These are phyloP conservation scores for Phania funesta DNA, from an alignment of 2,888 invertebrate species.

Conservation along the genomic window DNA sequence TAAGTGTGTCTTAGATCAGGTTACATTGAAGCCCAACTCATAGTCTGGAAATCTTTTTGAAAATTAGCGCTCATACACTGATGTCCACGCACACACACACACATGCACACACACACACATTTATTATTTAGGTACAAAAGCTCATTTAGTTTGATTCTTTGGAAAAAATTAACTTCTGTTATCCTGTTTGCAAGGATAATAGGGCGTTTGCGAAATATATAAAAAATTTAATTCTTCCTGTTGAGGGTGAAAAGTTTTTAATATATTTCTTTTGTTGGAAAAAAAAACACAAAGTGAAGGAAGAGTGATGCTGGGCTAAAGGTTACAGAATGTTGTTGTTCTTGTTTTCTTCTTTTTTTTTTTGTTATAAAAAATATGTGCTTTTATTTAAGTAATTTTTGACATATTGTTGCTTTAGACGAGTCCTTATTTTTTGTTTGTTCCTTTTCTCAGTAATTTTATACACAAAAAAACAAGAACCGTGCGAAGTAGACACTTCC, in stretches of 20 bases:
- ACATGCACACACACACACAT: background rate
- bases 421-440: conserved; percentile 17
- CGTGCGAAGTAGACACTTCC: conserved; percentile 63
- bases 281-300: background rate
- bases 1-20: conserved; percentile 64
- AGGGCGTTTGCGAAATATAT: conserved; percentile 16
- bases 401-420: conserved; percentile 64
- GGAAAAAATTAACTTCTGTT: conserved; percentile 69
- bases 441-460: conserved; percentile 16
- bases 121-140: conserved; percentile 21
- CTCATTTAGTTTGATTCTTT: conserved; percentile 69
- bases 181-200: conserved; percentile 65
- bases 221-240: conserved; percentile 40
- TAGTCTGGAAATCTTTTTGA: conserved; percentile 50
- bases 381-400: conserved; percentile 63
- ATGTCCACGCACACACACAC: background rate
- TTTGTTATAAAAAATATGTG: conserved; percentile 15
- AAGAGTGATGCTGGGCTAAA: conserved; percentile 36
- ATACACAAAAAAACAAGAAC: background rate
- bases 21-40: conserved; percentile 28
- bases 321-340: conserved; percentile 55
- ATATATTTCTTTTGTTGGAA: conserved; percentile 5
- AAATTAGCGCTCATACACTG: conserved; percentile 62
- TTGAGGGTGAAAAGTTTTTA: conserved; percentile 54
- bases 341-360: conserved; percentile 40